phyloP scores from a whole-genome alignment of 2,888 invertebrate genomes.

The Drosophila yooni region DNA sequence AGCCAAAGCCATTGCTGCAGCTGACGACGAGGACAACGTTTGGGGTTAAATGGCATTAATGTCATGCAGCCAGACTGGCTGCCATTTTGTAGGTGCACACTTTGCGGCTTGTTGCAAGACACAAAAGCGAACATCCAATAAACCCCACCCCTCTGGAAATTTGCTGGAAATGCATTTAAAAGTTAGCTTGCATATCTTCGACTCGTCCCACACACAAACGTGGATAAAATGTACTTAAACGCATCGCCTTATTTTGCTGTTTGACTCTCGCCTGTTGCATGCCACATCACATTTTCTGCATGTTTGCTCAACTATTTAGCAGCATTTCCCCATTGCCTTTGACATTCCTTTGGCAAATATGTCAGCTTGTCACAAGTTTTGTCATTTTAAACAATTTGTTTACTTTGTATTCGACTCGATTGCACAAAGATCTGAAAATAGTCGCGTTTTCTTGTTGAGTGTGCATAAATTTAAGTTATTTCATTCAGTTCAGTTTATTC shows the following conservation, averaged over 20 bases:
- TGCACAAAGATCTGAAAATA: background rate
- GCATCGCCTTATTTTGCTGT: conserved; percentile 34
- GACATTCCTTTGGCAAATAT: conserved; percentile 13
- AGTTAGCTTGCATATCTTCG: conserved; percentile 52
- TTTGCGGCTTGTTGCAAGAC: conserved; percentile 62
- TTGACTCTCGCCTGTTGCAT: conserved; percentile 50
- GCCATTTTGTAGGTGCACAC: conserved; percentile 65
- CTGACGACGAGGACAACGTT: conserved; percentile 70
- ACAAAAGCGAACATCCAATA: conserved; percentile 3
- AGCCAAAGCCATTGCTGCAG: conserved; percentile 70
- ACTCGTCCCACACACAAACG: conserved; percentile 17
- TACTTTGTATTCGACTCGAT: conserved; percentile 19
- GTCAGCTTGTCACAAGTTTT: conserved; percentile 24
- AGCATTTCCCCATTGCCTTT: conserved; percentile 17
- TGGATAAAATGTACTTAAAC: conserved; percentile 30
- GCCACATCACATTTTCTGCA: conserved; percentile 24
- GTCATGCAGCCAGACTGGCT: conserved; percentile 72
- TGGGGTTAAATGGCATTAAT: conserved; percentile 81
- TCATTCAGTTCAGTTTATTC: background rate
- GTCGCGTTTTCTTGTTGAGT: conserved; percentile 15
- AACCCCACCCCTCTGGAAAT: conserved; percentile 59
- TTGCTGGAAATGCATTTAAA: conserved; percentile 69
- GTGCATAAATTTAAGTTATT: conserved; percentile 18
- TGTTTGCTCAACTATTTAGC: conserved; percentile 43
- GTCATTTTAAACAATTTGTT: conserved; percentile 39